Evolutionary conservation across 2,113 vertebrate species (phyloP).

Genomic region (Pomatostomus ruficeps): DNA sequence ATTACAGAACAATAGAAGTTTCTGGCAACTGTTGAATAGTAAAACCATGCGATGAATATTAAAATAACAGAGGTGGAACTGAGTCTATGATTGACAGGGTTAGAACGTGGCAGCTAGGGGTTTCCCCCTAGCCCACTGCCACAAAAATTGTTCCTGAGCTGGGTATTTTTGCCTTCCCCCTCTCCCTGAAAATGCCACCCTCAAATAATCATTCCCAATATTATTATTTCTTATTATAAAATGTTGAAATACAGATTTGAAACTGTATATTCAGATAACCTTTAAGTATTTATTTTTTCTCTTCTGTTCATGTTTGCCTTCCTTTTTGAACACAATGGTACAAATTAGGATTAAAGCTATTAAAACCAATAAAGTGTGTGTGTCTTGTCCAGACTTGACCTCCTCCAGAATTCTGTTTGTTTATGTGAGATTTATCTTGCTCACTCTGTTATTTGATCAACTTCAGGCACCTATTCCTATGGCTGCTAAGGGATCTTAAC

Average conservation of each 20-base stretch:
- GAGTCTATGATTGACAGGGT: too few species aligned
- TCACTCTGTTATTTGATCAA: background rate
- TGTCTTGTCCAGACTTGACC: background rate
- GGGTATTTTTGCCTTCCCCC: rapidly evolving
- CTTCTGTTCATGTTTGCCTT: background rate
- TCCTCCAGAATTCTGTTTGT: background rate
- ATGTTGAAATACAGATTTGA: background rate
- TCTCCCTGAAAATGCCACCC: background rate
- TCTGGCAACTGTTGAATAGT: too few species aligned
- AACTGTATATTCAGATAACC: background rate
- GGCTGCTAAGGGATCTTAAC: background rate
- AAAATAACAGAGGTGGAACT: too few species aligned
- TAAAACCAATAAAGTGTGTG: background rate
- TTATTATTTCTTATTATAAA: background rate
- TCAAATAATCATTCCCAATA: background rate
- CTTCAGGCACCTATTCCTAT: background rate
- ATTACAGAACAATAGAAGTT: too few species aligned
- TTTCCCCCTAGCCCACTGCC: too few species aligned
- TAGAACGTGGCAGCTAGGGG: too few species aligned
- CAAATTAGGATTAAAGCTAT: background rate
- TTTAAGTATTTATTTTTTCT: background rate
- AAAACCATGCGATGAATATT: too few species aligned
- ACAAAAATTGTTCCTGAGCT: background rate
- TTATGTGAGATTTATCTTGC: background rate
- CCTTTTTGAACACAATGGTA: background rate